A percentile compares a stretch with the other conserved stretches of the same genome.
These are phyloP conservation scores for Cryptomyrus ogoouensis DNA, from an alignment of 2,113 vertebrate species.

Conservation along the genomic window DNA sequence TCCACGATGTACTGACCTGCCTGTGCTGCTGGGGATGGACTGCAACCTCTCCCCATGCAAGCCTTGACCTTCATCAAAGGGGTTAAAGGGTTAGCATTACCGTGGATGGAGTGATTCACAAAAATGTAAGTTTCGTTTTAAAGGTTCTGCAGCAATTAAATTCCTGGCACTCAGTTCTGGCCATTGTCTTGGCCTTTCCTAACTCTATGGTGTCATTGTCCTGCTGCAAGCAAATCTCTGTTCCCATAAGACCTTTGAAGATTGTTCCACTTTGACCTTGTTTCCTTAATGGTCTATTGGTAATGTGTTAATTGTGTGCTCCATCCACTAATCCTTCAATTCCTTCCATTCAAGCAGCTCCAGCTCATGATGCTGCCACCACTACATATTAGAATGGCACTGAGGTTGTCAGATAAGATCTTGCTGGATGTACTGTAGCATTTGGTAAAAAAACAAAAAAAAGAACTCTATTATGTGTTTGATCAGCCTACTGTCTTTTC, in stretches of 20 bases:
- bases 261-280: neutral
- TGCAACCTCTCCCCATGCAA: neutral
- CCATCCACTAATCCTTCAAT: neutral
- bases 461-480: neutral
- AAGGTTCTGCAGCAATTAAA: neutral
- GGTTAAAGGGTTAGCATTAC: neutral
- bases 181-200: neutral
- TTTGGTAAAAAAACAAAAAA: neutral
- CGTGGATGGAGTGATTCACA: neutral
- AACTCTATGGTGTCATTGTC: neutral
- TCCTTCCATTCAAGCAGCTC: neutral
- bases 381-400: neutral
- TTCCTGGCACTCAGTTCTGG: neutral
- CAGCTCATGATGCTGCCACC: neutral
- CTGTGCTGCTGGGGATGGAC: neutral
- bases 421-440: neutral
- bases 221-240: neutral
- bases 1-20: neutral
- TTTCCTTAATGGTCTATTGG: neutral
- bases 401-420: neutral
- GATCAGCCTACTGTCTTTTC: neutral
- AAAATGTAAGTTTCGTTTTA: neutral
- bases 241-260: neutral
- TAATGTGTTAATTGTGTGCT: neutral
- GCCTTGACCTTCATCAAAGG: neutral